Evolutionary conservation across 2,797 vertebrate genomes (phyloP).

Genomic region (Gobionotothen gibberifrons): DNA sequence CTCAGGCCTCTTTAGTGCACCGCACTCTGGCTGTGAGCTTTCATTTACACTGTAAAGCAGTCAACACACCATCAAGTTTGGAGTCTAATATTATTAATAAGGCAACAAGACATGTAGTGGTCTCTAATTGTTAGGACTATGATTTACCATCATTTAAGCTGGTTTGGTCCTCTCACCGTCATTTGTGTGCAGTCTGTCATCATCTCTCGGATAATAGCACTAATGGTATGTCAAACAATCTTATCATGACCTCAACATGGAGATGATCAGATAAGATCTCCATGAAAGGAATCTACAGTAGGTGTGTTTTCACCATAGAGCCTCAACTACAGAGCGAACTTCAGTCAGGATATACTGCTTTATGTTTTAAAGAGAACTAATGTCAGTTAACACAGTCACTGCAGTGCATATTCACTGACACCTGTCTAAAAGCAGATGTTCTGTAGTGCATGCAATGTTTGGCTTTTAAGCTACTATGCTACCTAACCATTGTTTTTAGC

Average conservation of each 20-base stretch:
- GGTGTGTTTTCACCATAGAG: constrained; percentile 4
- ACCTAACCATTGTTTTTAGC: not conserved
- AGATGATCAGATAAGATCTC: constrained; percentile 53
- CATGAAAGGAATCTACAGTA: constrained; percentile 35
- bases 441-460: constrained; percentile 16
- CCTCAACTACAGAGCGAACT: not conserved
- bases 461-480: not conserved
- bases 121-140: constrained; percentile 13
- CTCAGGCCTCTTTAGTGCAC: constrained; percentile 18
- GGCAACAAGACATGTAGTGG: not conserved
- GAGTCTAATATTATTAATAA: constrained; percentile 12
- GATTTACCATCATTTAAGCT: constrained; percentile 24
- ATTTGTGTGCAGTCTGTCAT: constrained; percentile 26
- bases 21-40: constrained; percentile 1
- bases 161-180: constrained; percentile 28
- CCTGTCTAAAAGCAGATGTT: constrained; percentile 14
- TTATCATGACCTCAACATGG: constrained; percentile 36
- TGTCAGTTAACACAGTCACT: not conserved
- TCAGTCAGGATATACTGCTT: not conserved
- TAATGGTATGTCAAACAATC: constrained; percentile 49
- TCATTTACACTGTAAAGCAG: constrained; percentile 32
- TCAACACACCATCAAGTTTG: constrained; percentile 14
- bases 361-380: constrained; percentile 18
- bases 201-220: constrained; percentile 31
- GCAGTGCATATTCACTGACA: not conserved